Percentiles rank a stretch among this genome's conserved stretches.
phyloP scores from a whole-genome alignment of 2,113 vertebrate genomes.

The Nansenia antarctica region DNA sequence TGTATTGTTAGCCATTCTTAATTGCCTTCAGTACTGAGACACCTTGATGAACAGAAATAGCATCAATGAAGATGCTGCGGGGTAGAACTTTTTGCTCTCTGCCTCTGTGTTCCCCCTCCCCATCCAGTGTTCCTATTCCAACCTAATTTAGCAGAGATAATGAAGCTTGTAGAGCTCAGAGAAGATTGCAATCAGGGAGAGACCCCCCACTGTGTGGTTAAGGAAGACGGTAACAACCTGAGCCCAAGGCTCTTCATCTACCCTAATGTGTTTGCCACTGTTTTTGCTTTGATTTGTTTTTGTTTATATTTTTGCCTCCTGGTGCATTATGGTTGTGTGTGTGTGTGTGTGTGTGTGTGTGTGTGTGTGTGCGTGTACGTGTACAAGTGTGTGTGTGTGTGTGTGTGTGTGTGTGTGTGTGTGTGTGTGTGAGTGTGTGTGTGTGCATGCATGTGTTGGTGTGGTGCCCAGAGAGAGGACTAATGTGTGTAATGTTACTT shows the following conservation, averaged over 20 bases:
- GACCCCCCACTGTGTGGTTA: not conserved
- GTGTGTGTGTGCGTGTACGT: conserved; percentile 11
- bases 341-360: not conserved
- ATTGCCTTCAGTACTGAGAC: conserved; percentile 27
- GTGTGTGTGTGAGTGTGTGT: not conserved
- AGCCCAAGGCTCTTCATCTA: not conserved
- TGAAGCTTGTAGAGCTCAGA: conserved; percentile 10
- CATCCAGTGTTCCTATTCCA: conserved; percentile 5
- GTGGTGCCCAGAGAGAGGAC: not conserved
- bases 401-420: not conserved
- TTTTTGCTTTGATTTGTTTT: conserved; percentile 11
- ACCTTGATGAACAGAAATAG: conserved; percentile 25
- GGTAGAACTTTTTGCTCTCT: conserved; percentile 26
- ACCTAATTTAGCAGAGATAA: conserved; percentile 35
- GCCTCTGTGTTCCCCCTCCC: conserved; percentile 9
- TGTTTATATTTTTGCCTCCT: not conserved
- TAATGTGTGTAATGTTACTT: conserved; percentile 42
- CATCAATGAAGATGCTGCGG: conserved; percentile 29
- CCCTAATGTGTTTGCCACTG: conserved; percentile 7
- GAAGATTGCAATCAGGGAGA: conserved; percentile 3
- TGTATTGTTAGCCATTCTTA: conserved; percentile 20
- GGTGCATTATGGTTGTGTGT: not conserved
- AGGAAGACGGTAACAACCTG: conserved; percentile 1
- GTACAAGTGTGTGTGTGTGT: not conserved
- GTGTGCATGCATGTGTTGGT: not conserved